Percentiles rank a stretch among this genome's conserved stretches.
phyloP scores from a whole-genome alignment of 2,888 invertebrate genomes.

The Dysmachus trigonus region DNA sequence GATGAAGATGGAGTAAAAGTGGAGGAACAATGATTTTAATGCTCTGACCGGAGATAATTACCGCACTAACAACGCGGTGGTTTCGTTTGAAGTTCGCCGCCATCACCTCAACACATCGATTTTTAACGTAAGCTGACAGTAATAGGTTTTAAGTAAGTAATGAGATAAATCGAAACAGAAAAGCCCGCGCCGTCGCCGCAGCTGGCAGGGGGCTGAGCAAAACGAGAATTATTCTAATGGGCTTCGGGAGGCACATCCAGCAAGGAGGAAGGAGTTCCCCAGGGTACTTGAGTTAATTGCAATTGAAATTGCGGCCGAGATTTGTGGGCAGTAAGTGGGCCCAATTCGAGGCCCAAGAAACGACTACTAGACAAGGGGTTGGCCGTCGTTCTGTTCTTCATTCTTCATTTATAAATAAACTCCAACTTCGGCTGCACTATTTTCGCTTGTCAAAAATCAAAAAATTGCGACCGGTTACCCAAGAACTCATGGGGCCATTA shows the following conservation, averaged over 20 bases:
- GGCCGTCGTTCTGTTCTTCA: constrained; percentile 4
- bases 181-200: constrained; percentile 1
- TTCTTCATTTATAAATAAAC: neutral
- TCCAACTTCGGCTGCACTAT: neutral
- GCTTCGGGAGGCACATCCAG: neutral
- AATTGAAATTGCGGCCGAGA: constrained; percentile 31
- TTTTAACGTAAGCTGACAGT: constrained; percentile 64
- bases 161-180: constrained; percentile 56
- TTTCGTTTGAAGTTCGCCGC: constrained; percentile 49
- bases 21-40: constrained; percentile 44
- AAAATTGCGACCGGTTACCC: neutral
- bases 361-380: neutral
- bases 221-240: constrained; percentile 39
- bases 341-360: neutral
- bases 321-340: constrained; percentile 29
- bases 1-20: constrained; percentile 33
- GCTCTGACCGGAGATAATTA: constrained; percentile 44
- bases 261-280: constrained; percentile 29
- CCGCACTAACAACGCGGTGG: constrained; percentile 45
- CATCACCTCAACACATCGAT: constrained; percentile 61
- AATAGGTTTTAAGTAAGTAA: constrained; percentile 60
- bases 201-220: constrained; percentile 34
- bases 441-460: neutral
- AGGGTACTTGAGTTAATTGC: constrained; percentile 35
- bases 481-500: neutral